Conservation (phyloP, 2,888 invertebrate genomes). For the Augochlorella aurata region DNA sequence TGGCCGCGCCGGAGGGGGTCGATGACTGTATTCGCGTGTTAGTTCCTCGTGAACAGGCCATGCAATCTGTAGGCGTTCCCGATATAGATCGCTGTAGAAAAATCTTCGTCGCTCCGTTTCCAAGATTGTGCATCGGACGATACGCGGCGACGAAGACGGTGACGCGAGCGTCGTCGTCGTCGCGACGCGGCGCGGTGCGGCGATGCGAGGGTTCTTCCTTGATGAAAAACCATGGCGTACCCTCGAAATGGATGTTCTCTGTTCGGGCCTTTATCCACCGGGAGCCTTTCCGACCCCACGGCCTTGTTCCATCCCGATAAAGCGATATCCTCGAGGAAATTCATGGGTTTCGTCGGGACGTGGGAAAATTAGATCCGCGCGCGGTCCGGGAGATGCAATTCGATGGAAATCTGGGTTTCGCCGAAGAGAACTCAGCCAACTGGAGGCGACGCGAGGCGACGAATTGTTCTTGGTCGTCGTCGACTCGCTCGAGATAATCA, state of each 20-base stretch:
- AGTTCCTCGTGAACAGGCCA: constrained; percentile 73
- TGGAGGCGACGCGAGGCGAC: too few species aligned
- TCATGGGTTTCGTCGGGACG: neutral
- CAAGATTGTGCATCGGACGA: constrained; percentile 3
- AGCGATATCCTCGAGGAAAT: neutral
- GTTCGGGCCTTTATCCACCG: constrained; percentile 25
- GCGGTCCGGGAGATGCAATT: neutral
- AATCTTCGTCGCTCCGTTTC: constrained; percentile 24
- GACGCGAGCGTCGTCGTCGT: neutral
- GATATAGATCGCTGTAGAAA: constrained; percentile 73
- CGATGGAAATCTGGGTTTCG: neutral
- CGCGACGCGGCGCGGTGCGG: neutral
- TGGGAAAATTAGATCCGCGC: neutral
- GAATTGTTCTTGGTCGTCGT: neutral
- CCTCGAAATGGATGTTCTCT: constrained; percentile 51
- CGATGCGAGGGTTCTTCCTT: constrained; percentile 32
- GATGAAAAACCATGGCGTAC: constrained; percentile 54
- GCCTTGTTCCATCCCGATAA: neutral
- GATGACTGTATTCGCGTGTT: constrained; percentile 79
- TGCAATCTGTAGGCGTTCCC: constrained; percentile 73
- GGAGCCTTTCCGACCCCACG: neutral
- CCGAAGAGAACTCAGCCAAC: too few species aligned
- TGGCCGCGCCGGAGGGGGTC: constrained; percentile 68
- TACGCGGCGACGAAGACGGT: neutral
- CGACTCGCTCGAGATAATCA: neutral